Evolutionary conservation across 2,797 vertebrate genomes (phyloP), one percentile per base, ranked within the genome.

Genomic region (Onychomys arenicola): DNA sequence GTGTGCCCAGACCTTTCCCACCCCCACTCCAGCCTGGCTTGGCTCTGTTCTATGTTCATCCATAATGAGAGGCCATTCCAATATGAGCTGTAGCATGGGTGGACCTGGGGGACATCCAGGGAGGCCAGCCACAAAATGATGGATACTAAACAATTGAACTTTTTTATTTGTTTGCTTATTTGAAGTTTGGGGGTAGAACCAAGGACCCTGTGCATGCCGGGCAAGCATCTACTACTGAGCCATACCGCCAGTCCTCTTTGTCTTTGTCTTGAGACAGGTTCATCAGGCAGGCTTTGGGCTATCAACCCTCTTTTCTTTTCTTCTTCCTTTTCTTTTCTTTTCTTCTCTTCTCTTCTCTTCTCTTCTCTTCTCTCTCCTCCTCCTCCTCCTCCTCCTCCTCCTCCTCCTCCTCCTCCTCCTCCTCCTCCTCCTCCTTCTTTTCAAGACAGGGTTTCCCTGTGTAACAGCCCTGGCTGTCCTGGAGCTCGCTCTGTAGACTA

Each of bases 391-490:
- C 49, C 10, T 11, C 10, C 49, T 49, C 49, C 49, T 46, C 46
- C 49, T 49, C 49, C 10, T 11, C 10, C 49, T 49, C 52, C 52
- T 52, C 13, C 13, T 52, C 13, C 12, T 52, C 13, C 2, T 52
- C 2, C 52, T n/a, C n/a, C n/a, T n/a, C n/a, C n/a, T n/a, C 2
- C 52, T 14, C 3, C 6, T 13, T 52, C 0, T 52, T 52, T 52
- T 52, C 52, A 52, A 52, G 12, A 52, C 52, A 11, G 52, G 52
- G 13, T 52, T 52, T 52, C 52, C n/a, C n/a, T n/a, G n/a, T n/a
- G n/a, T n/a, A n/a, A n/a, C n/a, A n/a, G n/a, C n/a, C n/a, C n/a
- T n/a, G n/a, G n/a, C n/a, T n/a, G n/a, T n/a, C n/a, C n/a, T n/a
- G n/a, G n/a, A n/a, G n/a, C n/a, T n/a, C n/a, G n/a, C n/a, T n/a